Conservation (phyloP, 2,113 vertebrate species). For the Tupaia tana region DNA sequence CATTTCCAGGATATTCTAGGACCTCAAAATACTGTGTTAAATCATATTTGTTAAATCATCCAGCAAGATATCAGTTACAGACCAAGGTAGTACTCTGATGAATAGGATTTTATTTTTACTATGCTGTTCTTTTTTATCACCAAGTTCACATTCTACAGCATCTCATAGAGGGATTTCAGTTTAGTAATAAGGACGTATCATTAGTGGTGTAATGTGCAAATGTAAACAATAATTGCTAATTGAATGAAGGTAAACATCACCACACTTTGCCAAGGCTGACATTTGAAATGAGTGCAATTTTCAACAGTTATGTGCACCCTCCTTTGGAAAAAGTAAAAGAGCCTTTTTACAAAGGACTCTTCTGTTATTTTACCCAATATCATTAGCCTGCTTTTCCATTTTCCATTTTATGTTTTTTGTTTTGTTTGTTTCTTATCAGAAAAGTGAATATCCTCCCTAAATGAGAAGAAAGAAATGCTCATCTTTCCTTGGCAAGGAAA, state of each 20-base stretch:
- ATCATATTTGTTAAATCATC: neutral
- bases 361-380: neutral
- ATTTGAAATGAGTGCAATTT: neutral
- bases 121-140: neutral
- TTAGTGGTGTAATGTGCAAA: neutral
- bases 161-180: neutral
- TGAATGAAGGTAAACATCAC: neutral
- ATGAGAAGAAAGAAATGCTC: neutral
- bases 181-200: neutral
- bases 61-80: neutral
- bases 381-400: neutral
- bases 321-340: neutral
- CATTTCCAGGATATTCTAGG: slow-evolving; percentile 14
- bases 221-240: slow-evolving; percentile 19
- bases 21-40: slow-evolving; percentile 25
- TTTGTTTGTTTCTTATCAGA: neutral
- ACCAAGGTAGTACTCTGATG: rapidly evolving
- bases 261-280: neutral
- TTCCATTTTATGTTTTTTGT: neutral
- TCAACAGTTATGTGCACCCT: neutral
- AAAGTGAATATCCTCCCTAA: neutral
- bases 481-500: neutral
- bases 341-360: neutral
- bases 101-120: neutral
- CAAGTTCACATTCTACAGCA: neutral